Conservation (phyloP, 2,888 invertebrate species). For the Nomada lathburiana region DNA sequence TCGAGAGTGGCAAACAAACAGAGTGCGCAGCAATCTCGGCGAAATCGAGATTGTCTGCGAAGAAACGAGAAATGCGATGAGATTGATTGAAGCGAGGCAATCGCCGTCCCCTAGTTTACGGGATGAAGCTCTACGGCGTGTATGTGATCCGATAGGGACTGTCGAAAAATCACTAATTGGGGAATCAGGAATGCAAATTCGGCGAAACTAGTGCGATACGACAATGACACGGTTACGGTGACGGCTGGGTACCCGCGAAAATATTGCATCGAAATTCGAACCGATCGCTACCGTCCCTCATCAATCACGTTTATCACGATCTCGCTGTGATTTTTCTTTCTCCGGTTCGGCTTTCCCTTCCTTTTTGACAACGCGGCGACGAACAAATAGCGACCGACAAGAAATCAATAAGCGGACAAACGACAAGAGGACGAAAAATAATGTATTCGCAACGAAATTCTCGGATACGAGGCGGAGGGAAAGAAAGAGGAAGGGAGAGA, state of each 20-base stretch:
- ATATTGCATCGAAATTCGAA: constrained; percentile 68
- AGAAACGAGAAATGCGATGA: not conserved
- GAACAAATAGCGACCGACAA: constrained; percentile 50
- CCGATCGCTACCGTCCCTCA: constrained; percentile 66
- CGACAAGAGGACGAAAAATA: constrained; percentile 35
- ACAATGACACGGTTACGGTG: constrained; percentile 14
- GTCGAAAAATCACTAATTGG: constrained; percentile 66
- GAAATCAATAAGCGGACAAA: constrained; percentile 63
- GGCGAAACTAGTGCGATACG: constrained; percentile 39
- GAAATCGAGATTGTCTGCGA: not conserved
- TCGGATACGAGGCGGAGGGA: not conserved
- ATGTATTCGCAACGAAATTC: constrained; percentile 31
- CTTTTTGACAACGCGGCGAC: constrained; percentile 54
- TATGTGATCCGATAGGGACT: not conserved
- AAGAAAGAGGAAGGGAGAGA: not conserved
- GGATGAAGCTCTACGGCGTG: not conserved
- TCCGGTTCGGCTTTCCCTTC: constrained; percentile 48
- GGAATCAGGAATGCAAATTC: constrained; percentile 74
- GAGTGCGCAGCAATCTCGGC: constrained; percentile 2
- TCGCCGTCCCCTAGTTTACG: not conserved
- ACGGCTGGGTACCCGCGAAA: constrained; percentile 50
- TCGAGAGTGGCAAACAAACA: not conserved
- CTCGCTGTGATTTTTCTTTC: constrained; percentile 50
- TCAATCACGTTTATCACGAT: constrained; percentile 70
- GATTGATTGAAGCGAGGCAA: not conserved